phyloP scores from a whole-genome alignment of 1,140 invertebrate genomes.

The Bombus waltoni region DNA sequence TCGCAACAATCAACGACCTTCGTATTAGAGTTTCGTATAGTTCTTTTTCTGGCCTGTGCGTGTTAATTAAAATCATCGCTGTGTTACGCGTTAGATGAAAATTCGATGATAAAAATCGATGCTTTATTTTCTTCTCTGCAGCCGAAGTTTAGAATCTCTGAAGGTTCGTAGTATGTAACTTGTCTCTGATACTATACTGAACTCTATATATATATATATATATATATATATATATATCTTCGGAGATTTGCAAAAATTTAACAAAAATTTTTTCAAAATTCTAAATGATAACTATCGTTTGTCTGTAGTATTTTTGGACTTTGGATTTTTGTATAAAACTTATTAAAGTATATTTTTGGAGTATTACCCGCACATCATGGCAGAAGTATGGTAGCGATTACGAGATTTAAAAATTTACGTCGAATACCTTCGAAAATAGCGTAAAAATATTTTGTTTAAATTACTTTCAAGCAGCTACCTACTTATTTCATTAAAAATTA shows the following conservation, averaged over 20 bases:
- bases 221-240: too few relatives aligned
- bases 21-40: slow-evolving; percentile 56
- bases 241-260: too few relatives aligned
- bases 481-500: background rate
- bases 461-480: background rate
- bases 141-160: background rate
- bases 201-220: too few relatives aligned
- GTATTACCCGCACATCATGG: background rate
- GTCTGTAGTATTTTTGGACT: background rate
- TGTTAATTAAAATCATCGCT: slow-evolving; percentile 61
- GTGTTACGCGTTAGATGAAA: background rate
- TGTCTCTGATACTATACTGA: background rate
- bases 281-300: background rate
- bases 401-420: too few relatives aligned
- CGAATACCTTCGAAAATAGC: background rate
- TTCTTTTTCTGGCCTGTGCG: slow-evolving; percentile 21
- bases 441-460: background rate
- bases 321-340: background rate
- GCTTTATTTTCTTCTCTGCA: background rate
- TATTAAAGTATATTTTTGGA: too few relatives aligned
- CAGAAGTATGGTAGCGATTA: background rate
- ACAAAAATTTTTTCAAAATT: background rate
- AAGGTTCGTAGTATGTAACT: background rate
- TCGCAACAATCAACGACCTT: slow-evolving; percentile 65
- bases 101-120: background rate